A percentile compares a stretch with the other conserved stretches of the same genome.
Conservation (phyloP, 2,888 invertebrate genomes). For the Melikaiella ostensackeni region DNA sequence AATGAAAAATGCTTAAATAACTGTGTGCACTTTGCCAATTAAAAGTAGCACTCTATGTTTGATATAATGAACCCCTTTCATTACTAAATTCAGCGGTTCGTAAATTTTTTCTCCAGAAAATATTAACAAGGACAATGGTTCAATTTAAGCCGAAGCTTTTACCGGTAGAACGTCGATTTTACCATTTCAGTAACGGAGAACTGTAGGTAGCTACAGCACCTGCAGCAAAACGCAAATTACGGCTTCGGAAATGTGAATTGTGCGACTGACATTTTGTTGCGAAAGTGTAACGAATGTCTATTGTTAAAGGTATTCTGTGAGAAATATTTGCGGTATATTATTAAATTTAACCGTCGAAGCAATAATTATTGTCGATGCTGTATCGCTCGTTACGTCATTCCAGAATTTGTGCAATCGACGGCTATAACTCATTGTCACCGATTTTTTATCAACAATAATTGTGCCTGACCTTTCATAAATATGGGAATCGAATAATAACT, state of each 20-base stretch:
- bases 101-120: constrained; percentile 11
- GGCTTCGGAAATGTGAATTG: constrained; percentile 35
- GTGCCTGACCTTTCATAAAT: constrained; percentile 39
- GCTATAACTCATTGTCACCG: constrained; percentile 20
- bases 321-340: constrained; percentile 30
- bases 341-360: constrained; percentile 12
- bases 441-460: constrained; percentile 36
- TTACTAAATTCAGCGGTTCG: not conserved
- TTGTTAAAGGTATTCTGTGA: constrained; percentile 27
- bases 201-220: constrained; percentile 16
- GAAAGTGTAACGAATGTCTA: constrained; percentile 37
- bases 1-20: too few relatives aligned
- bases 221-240: constrained; percentile 39
- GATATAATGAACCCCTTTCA: not conserved
- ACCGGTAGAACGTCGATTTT: not conserved
- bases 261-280: constrained; percentile 38
- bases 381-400: constrained; percentile 36
- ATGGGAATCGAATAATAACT: constrained; percentile 26
- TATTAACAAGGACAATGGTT: constrained; percentile 28
- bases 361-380: constrained; percentile 36
- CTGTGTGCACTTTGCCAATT: not conserved
- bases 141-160: constrained; percentile 33
- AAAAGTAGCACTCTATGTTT: not conserved
- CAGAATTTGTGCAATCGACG: constrained; percentile 36
- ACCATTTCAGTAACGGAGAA: constrained; percentile 8